Conservation (phyloP, 2,888 invertebrate genomes). For the Microplitis deprimator region DNA sequence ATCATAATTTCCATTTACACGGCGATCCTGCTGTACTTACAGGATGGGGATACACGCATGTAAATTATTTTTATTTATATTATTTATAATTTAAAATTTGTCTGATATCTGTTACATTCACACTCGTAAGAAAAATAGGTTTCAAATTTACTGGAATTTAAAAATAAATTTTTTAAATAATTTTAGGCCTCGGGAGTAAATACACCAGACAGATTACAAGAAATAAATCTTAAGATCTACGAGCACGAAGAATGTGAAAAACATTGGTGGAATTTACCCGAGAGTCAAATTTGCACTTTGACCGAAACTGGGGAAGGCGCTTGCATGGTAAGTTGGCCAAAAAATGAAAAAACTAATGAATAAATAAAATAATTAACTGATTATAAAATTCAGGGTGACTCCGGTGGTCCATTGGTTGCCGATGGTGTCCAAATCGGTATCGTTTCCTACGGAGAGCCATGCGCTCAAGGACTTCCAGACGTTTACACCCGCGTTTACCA, state of each 20-base stretch:
- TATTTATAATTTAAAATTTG: background rate
- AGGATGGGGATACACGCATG: constrained; percentile 58
- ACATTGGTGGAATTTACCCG: background rate
- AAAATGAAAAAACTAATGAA: background rate
- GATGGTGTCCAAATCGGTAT: constrained; percentile 40
- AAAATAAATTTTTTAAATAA: background rate
- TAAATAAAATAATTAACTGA: background rate
- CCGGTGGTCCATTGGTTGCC: constrained; percentile 40
- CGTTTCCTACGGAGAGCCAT: constrained; percentile 30
- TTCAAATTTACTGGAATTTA: no score
- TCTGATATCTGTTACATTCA: no score
- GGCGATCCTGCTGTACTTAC: constrained; percentile 50
- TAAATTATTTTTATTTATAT: background rate
- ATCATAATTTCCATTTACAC: constrained; percentile 39
- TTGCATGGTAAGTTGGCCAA: background rate
- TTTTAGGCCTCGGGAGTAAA: background rate
- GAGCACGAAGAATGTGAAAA: background rate
- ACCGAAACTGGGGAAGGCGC: background rate
- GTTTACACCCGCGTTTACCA: constrained; percentile 42
- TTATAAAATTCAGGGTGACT: constrained; percentile 35
- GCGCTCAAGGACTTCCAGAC: constrained; percentile 32
- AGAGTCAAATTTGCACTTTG: background rate
- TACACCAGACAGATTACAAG: background rate
- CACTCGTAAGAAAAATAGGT: no score
- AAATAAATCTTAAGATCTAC: background rate